Percentiles rank a stretch among this genome's conserved stretches.
These are phyloP conservation scores for Hyposoter didymator DNA, from an alignment of 2,888 invertebrate species.

Conservation along the genomic window DNA sequence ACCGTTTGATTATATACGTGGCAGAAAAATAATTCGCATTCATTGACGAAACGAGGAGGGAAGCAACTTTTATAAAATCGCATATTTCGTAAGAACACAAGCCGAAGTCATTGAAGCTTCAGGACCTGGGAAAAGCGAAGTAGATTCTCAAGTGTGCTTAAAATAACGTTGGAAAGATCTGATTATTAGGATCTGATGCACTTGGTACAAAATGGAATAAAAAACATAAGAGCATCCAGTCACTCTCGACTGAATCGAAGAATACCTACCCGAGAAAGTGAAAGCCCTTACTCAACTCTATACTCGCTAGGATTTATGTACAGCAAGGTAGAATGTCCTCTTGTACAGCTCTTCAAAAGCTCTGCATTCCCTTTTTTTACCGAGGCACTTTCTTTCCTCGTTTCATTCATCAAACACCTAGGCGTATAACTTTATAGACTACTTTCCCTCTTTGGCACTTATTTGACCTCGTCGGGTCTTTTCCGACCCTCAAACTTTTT, in stretches of 20 bases:
- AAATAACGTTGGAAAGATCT: conserved; percentile 30
- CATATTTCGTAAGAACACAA: not conserved
- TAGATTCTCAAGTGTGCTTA: conserved; percentile 41
- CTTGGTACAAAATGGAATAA: conserved; percentile 25
- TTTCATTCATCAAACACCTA: conserved; percentile 51
- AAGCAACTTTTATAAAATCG: not conserved
- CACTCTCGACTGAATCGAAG: conserved; percentile 21
- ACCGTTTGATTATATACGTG: not conserved
- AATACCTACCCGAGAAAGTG: conserved; percentile 6
- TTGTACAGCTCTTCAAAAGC: conserved; percentile 49
- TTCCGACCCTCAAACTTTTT: not conserved
- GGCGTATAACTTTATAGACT: not conserved
- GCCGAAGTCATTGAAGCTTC: conserved; percentile 16
- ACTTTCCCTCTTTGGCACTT: not conserved
- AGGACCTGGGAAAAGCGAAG: not conserved
- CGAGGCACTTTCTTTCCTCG: conserved; percentile 44
- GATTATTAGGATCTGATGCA: conserved; percentile 51
- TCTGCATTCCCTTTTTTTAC: conserved; percentile 29
- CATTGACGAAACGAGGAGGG: not conserved
- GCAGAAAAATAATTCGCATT: conserved; percentile 1
- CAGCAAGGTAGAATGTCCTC: conserved; percentile 1
- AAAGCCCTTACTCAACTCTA: conserved; percentile 42
- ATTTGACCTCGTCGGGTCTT: not conserved
- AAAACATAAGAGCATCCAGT: conserved; percentile 16
- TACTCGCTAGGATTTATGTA: conserved; percentile 5